Percentiles rank a stretch among this genome's conserved stretches.
Evolutionary conservation across 2,888 invertebrate species (phyloP).

Genomic region (Micoletzkya japonica): DNA sequence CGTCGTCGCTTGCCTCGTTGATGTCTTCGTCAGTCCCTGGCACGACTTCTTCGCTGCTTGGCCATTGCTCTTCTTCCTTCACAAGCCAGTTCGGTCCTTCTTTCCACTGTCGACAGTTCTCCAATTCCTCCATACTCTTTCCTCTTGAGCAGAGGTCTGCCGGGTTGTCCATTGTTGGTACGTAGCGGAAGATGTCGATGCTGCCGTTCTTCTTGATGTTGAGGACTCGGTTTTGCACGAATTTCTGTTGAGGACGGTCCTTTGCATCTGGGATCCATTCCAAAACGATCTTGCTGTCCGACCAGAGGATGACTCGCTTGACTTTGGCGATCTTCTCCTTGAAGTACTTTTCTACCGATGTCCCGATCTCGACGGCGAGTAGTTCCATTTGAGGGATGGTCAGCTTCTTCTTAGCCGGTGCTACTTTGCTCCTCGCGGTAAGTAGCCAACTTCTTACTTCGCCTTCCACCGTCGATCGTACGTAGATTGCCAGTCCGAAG

Average conservation of each 20-base stretch:
- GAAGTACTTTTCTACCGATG: not conserved
- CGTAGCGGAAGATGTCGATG: constrained; percentile 33
- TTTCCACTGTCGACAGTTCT: constrained; percentile 6
- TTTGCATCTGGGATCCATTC: constrained; percentile 27
- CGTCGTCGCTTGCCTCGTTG: not conserved
- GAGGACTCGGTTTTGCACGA: not conserved
- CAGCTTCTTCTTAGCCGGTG: not conserved
- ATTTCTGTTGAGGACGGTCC: constrained; percentile 8
- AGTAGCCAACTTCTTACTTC: not conserved
- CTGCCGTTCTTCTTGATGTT: not conserved
- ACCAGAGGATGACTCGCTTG: constrained; percentile 20
- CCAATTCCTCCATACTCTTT: constrained; percentile 29
- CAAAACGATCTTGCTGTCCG: constrained; percentile 30
- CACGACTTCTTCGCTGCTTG: not conserved
- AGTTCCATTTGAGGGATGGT: constrained; percentile 31
- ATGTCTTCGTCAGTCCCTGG: too few species aligned
- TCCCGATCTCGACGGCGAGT: constrained; percentile 26
- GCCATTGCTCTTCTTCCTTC: not conserved
- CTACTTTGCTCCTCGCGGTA: constrained; percentile 29
- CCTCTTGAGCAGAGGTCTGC: constrained; percentile 57
- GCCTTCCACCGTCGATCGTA: not conserved
- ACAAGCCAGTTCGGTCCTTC: constrained; percentile 25
- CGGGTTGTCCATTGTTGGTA: constrained; percentile 52
- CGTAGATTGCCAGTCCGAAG: constrained; percentile 24
- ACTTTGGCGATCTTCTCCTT: constrained; percentile 1